Evolutionary conservation across 23 tunicate species (phyloP).

Genomic region (Styela clava): DNA sequence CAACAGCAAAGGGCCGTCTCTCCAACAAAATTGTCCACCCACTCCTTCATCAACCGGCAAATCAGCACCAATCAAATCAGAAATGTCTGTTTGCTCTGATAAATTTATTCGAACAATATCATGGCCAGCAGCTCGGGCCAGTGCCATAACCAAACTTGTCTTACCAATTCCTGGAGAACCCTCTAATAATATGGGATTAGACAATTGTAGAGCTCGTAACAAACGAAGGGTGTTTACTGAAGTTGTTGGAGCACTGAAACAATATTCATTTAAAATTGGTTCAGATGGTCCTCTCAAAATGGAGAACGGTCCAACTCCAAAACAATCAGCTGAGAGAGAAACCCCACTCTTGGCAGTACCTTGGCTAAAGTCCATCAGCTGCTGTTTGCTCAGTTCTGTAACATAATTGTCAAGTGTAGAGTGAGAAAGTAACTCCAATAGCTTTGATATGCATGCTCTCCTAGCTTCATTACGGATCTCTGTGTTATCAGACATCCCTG

Average conservation of each 20-base stretch:
- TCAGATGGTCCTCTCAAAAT: slow-evolving; percentile 29
- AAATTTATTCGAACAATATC: slow-evolving; percentile 78
- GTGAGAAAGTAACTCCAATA: slow-evolving; percentile 37
- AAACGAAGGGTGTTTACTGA: slow-evolving; percentile 61
- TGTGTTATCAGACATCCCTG: slow-evolving; percentile 56
- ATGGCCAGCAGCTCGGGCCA: slow-evolving; percentile 57
- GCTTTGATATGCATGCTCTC: slow-evolving; percentile 47
- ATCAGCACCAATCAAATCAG: slow-evolving; percentile 94
- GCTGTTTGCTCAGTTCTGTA: slow-evolving; percentile 3
- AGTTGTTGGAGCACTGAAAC: slow-evolving; percentile 64
- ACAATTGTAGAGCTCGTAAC: slow-evolving; percentile 72
- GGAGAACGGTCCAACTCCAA: slow-evolving; percentile 54
- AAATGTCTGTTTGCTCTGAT: slow-evolving; percentile 97
- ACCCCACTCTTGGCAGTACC: background rate
- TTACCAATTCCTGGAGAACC: slow-evolving; percentile 99
- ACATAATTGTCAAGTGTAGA: slow-evolving; percentile 16
- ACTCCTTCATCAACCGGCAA: slow-evolving; percentile 84
- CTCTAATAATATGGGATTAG: slow-evolving; percentile 86
- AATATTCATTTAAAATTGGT: slow-evolving; percentile 14
- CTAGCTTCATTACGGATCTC: slow-evolving; percentile 43
- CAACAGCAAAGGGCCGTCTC: slow-evolving; percentile 89
- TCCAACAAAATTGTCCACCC: slow-evolving; percentile 95
- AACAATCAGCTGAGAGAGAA: background rate
- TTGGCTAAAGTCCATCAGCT: slow-evolving; percentile 30
- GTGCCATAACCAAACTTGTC: slow-evolving; percentile 78